A percentile compares a stretch with the other conserved stretches of the same genome.
Evolutionary conservation across 2,888 invertebrate species (phyloP).

Genomic region (Morpho achilles): DNA sequence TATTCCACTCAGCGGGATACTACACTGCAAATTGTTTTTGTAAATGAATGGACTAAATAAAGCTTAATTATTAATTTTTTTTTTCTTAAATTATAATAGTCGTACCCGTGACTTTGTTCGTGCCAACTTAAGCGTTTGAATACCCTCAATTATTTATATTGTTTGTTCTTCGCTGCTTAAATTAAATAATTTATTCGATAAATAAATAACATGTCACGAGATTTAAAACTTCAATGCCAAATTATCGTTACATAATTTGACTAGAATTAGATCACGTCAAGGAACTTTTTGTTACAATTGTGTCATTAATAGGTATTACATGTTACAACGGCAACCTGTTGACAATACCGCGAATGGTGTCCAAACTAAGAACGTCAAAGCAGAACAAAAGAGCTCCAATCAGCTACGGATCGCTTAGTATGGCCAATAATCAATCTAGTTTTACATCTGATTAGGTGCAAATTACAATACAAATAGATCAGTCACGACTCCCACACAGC

Average conservation of each 20-base stretch:
- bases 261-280: conserved; percentile 1
- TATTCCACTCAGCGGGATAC: no score
- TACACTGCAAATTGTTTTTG: no score
- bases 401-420: conserved; percentile 45
- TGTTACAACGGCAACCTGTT: conserved; percentile 32
- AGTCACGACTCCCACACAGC: conserved; percentile 56
- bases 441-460: conserved; percentile 75
- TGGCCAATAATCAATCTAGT: conserved; percentile 73
- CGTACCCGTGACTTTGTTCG: no score
- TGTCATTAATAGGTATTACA: conserved; percentile 23
- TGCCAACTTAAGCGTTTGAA: no score
- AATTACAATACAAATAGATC: conserved; percentile 74
- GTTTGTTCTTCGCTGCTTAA: no score
- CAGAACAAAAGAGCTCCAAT: conserved; percentile 54
- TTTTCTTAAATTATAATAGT: no score
- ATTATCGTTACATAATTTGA: not conserved
- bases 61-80: no score
- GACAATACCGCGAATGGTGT: conserved; percentile 49
- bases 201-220: no score
- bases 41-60: no score
- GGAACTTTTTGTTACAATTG: conserved; percentile 8
- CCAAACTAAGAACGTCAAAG: conserved; percentile 39
- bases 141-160: no score
- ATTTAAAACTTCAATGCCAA: no score
- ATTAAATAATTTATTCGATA: no score